A percentile compares a stretch with the other conserved stretches of the same genome.
Evolutionary conservation across 1,140 invertebrate genomes (phyloP).

Genomic region (Tetramorium alpestre): DNA sequence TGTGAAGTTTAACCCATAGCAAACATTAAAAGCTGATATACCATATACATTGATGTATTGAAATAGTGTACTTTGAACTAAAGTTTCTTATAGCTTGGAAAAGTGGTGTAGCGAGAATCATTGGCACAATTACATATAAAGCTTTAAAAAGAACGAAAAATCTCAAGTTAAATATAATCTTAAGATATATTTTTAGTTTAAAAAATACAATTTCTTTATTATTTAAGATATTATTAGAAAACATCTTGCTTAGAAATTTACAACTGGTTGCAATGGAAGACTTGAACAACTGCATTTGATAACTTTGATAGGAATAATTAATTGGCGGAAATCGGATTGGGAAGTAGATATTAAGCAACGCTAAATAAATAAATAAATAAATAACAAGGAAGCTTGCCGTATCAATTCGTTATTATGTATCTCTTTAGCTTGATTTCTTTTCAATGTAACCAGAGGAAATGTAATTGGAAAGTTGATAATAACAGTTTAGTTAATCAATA

Average conservation of each 20-base stretch:
- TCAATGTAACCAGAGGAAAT: neutral
- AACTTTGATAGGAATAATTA: neutral
- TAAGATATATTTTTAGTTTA: neutral
- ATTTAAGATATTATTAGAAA: neutral
- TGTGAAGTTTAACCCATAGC: neutral
- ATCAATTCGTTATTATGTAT: neutral
- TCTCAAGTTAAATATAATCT: neutral
- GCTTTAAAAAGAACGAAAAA: neutral
- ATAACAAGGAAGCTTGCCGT: neutral
- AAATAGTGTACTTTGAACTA: neutral
- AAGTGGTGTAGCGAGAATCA: neutral
- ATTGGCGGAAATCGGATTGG: neutral
- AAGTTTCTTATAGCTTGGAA: neutral
- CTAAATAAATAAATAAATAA: neutral
- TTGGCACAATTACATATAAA: neutral
- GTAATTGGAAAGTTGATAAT: conserved; percentile 4
- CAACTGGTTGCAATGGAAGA: neutral
- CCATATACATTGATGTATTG: neutral
- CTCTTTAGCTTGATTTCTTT: neutral
- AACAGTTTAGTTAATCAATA: neutral
- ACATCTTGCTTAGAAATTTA: neutral
- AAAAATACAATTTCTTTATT: neutral
- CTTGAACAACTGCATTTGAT: neutral
- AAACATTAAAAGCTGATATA: neutral
- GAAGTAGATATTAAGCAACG: neutral